Evolutionary conservation across 2,113 vertebrate genomes (phyloP).

Genomic region (Cardinalis cardinalis): DNA sequence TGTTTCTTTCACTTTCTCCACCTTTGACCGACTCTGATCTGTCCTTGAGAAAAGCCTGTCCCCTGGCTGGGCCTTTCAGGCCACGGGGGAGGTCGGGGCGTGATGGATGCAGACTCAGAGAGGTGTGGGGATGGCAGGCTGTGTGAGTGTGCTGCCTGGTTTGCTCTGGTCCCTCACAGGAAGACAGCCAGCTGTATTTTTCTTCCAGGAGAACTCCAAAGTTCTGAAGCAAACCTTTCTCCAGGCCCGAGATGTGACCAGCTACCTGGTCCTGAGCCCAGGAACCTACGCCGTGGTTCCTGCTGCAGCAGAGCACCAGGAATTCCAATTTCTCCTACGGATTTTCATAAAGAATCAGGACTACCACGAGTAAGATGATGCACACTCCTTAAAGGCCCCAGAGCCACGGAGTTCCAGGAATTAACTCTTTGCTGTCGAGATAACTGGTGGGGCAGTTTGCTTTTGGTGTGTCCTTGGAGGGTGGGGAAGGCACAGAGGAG

Average conservation of each 20-base stretch:
- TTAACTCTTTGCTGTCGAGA: not conserved
- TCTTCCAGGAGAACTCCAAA: conserved; percentile 27
- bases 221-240: not conserved
- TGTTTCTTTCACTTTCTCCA: not conserved
- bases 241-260: conserved; percentile 39
- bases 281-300: conserved; percentile 59
- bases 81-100: not conserved
- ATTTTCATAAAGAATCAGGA: conserved; percentile 64
- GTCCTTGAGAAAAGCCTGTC: not conserved
- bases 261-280: conserved; percentile 22
- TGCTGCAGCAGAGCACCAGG: not conserved
- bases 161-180: conserved; percentile 4
- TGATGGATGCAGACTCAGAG: not conserved
- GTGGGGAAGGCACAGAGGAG: not conserved
- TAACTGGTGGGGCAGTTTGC: not conserved
- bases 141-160: not conserved
- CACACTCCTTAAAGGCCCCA: not conserved
- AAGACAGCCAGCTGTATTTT: not conserved
- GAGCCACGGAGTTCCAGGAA: not conserved
- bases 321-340: conserved; percentile 62
- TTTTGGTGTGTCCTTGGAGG: not conserved
- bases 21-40: not conserved
- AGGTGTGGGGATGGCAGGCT: not conserved
- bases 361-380: conserved; percentile 44
- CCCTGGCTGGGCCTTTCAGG: not conserved